These are phyloP conservation scores for Phragmatobia fuliginosa DNA, from an alignment of 2,888 invertebrate species.

Conservation along the genomic window DNA sequence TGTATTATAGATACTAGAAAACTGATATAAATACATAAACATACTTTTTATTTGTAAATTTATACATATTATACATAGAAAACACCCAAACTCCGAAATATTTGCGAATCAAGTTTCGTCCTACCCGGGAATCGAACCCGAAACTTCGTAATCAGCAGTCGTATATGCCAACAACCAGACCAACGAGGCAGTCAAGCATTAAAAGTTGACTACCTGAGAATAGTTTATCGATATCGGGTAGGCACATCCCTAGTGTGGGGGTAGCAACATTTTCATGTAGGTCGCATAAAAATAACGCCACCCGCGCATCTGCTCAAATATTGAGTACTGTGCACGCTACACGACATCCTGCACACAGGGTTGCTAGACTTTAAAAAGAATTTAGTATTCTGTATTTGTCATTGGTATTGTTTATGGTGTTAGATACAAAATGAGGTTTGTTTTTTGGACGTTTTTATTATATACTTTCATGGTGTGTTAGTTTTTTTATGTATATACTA, in stretches of 20 bases:
- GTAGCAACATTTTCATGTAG: conserved; percentile 80
- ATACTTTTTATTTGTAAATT: no score
- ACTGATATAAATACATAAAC: no score
- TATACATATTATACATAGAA: no score
- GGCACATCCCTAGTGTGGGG: conserved; percentile 59
- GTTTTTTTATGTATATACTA: no score
- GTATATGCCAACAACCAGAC: no score
- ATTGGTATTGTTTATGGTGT: conserved; percentile 12
- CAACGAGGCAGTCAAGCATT: no score
- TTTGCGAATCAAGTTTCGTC: no score
- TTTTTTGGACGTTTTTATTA: neutral
- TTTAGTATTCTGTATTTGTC: conserved; percentile 15
- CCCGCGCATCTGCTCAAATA: conserved; percentile 83
- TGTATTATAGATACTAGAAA: no score
- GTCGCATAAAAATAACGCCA: conserved; percentile 83
- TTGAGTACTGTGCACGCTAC: conserved; percentile 68
- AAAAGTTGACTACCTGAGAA: neutral
- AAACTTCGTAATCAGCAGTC: no score
- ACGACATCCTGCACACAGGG: conserved; percentile 43
- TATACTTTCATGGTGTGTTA: neutral
- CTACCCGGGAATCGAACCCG: no score
- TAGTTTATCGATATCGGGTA: conserved; percentile 34
- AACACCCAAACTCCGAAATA: no score
- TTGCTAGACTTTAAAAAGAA: conserved; percentile 23
- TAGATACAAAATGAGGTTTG: neutral